Percentiles rank a stretch among this genome's conserved stretches.
Conservation (phyloP, 2,797 vertebrate species). For the Chaetophractus vellerosus region DNA sequence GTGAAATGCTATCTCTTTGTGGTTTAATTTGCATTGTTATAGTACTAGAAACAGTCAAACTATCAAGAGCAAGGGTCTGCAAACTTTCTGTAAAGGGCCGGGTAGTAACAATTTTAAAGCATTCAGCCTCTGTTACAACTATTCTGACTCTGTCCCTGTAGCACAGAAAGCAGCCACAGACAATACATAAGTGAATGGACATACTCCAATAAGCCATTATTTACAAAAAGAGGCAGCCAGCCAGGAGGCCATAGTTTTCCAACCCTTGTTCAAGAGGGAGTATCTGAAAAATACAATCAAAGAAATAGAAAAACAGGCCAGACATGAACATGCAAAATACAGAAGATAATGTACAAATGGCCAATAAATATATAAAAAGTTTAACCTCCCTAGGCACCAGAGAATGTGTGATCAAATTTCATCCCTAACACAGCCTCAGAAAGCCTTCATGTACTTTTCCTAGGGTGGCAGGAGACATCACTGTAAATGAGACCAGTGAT, state of each 20-base stretch:
- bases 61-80: not conserved
- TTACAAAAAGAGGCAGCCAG: not conserved
- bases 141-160: not conserved
- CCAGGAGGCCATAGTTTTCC: not conserved
- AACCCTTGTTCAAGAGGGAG: not conserved
- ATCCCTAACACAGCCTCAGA: not conserved
- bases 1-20: not conserved
- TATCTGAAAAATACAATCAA: conserved; percentile 33
- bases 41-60: not conserved
- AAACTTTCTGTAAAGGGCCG: not conserved
- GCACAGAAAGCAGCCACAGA: not conserved
- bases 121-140: not conserved
- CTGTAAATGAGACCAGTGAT: not conserved
- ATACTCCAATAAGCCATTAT: not conserved
- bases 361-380: not conserved
- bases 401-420: not conserved
- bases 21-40: not conserved
- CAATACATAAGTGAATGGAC: not conserved
- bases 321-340: not conserved
- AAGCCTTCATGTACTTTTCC: not conserved
- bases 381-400: not conserved
- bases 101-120: not conserved
- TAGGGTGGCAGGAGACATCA: not conserved
- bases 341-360: not conserved
- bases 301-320: not conserved